These are phyloP conservation scores for Tetrapedia diversipes DNA, from an alignment of 2,888 invertebrate species.

Conservation along the genomic window DNA sequence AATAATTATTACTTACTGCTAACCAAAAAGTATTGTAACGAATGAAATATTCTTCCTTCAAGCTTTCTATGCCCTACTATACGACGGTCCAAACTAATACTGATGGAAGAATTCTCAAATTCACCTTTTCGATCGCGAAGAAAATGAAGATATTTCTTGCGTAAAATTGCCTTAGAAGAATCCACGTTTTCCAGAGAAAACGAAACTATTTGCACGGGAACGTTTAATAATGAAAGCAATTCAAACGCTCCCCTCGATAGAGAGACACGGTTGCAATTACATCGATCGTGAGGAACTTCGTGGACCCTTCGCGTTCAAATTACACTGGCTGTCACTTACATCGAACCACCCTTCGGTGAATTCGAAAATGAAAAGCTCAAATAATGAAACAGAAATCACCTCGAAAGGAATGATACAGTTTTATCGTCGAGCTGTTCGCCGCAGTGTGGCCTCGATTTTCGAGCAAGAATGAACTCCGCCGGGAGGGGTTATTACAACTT, in stretches of 20 bases:
- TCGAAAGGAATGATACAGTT: too few relatives aligned
- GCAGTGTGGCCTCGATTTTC: too few relatives aligned
- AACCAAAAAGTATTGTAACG: too few relatives aligned
- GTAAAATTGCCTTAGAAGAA: not conserved
- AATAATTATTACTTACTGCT: not conserved
- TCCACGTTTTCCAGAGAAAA: not conserved
- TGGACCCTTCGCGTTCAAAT: slow-evolving; percentile 6
- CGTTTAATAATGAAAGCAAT: not conserved
- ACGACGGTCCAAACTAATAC: too few relatives aligned
- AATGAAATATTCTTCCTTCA: too few relatives aligned
- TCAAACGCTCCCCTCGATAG: slow-evolving; percentile 1
- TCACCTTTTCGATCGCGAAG: too few relatives aligned
- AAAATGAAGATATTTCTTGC: not conserved
- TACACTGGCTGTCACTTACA: slow-evolving; percentile 3
- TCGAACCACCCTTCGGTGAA: not conserved
- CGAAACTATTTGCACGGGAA: not conserved
- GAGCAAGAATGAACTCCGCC: too few relatives aligned
- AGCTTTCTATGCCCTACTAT: too few relatives aligned
- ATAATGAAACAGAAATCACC: too few relatives aligned
- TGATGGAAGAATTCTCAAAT: too few relatives aligned
- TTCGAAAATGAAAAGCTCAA: not conserved
- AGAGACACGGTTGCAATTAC: slow-evolving; percentile 5
- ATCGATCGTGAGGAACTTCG: not conserved
- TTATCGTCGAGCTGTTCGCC: too few relatives aligned
- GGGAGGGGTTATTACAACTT: too few relatives aligned